Evolutionary conservation across 1,140 invertebrate genomes (phyloP), one percentile per base, ranked within the genome.

Genomic region (Orchesella cincta): DNA sequence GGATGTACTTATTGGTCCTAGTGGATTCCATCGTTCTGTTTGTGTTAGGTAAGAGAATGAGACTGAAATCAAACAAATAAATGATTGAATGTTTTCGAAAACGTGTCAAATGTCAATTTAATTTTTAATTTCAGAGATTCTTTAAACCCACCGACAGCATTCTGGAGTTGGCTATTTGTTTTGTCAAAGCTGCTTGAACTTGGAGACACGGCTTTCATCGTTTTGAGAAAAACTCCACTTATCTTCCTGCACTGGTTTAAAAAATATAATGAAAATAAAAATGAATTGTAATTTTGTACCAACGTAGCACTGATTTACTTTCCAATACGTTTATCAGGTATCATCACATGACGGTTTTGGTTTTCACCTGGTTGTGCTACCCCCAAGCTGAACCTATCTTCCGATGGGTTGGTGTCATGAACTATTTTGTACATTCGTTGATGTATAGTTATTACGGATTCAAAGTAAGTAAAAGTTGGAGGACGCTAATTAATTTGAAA

Each of bases 181-280:
- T 34, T 81, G 14, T 81, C 80, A 3, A 73, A 76, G 51, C 62
- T 81, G 36, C 20, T 81, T 36, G 80, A 81, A 74, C 34, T 81
- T 20, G 78, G 76, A 14, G 80, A 76, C 57, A 81, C 80, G 14
- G 73, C 75, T 39, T 78, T 81, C 31, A 81, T 81, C 33, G 78
- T 81, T 8, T 46, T 81, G 1, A 73, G 74, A 23, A 81, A 81
- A 73, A 79, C 35, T 28, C 80, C 80, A 0, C 70, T 81, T 1
- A 81, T 81, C 12, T 81, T 81, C 75, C 39, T 81, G 33, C 80
- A 81, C 67, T 81, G 80, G 80, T 81, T 71, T 33, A 71, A 12
- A 12, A 26, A 71, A 46, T 73, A 34, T 23, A 73, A 14, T 71
- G 18, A 73, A 18, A 33, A 16, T 16, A 12, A 8, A 36, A 16